Conservation (phyloP, 1,140 invertebrate species). For the Drosophila kikkawai region DNA sequence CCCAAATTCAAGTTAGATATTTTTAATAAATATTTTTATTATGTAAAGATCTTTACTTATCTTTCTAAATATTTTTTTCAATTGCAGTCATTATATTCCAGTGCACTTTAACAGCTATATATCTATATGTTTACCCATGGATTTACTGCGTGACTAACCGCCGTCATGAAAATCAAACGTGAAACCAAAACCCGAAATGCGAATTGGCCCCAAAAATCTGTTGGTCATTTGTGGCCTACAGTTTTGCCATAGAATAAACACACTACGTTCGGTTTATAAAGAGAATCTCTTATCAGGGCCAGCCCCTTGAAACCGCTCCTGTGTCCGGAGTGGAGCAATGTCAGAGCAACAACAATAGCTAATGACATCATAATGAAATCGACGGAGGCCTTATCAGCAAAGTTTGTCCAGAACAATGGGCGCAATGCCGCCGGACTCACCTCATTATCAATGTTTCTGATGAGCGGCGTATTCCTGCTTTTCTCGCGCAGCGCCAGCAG, state of each 20-base stretch:
- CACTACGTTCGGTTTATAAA: slow-evolving; percentile 8
- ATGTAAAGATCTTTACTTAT: not conserved
- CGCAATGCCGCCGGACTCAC: slow-evolving; percentile 66
- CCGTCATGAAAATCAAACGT: slow-evolving; percentile 24
- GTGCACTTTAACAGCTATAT: not conserved
- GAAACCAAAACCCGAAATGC: slow-evolving; percentile 27
- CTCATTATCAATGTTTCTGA: slow-evolving; percentile 70
- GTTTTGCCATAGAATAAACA: not conserved
- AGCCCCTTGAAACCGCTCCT: slow-evolving; percentile 1
- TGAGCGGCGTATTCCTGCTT: slow-evolving; percentile 59
- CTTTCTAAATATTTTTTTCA: not conserved
- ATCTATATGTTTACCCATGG: slow-evolving; percentile 7
- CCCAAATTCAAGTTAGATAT: too few relatives aligned
- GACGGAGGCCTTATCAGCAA: slow-evolving; percentile 25
- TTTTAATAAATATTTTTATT: too few relatives aligned
- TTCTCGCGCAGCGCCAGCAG: slow-evolving; percentile 52
- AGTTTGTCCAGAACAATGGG: slow-evolving; percentile 37
- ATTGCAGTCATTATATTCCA: not conserved
- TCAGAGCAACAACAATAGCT: slow-evolving; percentile 62
- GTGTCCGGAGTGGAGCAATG: slow-evolving; percentile 45
- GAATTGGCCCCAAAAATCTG: slow-evolving; percentile 1
- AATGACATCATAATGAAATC: slow-evolving; percentile 65
- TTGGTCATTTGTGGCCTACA: slow-evolving; percentile 47
- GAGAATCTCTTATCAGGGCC: slow-evolving; percentile 23
- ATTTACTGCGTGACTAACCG: slow-evolving; percentile 34